A percentile compares a stretch with the other conserved stretches of the same genome.
Evolutionary conservation across 1,140 invertebrate species (phyloP).

Genomic region (Drosophila rufa): DNA sequence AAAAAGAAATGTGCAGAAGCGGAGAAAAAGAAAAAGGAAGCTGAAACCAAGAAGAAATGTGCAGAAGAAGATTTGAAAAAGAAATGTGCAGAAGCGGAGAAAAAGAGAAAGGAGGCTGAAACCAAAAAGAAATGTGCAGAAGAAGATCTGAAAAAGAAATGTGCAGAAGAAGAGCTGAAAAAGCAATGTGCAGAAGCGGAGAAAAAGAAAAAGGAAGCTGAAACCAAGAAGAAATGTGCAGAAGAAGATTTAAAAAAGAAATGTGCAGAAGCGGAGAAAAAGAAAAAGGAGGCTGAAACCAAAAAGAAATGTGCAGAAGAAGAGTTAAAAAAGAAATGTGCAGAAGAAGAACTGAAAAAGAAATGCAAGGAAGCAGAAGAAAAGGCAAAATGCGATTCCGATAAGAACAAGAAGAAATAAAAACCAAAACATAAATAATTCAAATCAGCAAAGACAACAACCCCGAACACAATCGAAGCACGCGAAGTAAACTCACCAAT

Average conservation of each 20-base stretch:
- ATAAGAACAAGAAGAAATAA: not conserved
- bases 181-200: not conserved
- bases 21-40: not conserved
- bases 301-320: not conserved
- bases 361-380: not conserved
- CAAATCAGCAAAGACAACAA: not conserved
- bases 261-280: not conserved
- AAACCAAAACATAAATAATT: not conserved
- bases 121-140: too few relatives aligned
- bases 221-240: not conserved
- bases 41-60: not conserved
- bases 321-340: not conserved
- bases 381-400: not conserved
- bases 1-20: too few relatives aligned
- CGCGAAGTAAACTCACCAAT: conserved; percentile 5
- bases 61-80: not conserved
- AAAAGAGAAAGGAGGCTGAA: too few relatives aligned
- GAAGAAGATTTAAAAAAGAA: not conserved
- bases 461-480: not conserved
- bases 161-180: not conserved
- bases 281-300: not conserved
- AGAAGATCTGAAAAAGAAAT: too few relatives aligned
- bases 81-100: too few relatives aligned
- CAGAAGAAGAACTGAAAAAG: not conserved
- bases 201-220: not conserved